phyloP scores from a whole-genome alignment of 2,888 invertebrate species.

The Tuta absoluta region DNA sequence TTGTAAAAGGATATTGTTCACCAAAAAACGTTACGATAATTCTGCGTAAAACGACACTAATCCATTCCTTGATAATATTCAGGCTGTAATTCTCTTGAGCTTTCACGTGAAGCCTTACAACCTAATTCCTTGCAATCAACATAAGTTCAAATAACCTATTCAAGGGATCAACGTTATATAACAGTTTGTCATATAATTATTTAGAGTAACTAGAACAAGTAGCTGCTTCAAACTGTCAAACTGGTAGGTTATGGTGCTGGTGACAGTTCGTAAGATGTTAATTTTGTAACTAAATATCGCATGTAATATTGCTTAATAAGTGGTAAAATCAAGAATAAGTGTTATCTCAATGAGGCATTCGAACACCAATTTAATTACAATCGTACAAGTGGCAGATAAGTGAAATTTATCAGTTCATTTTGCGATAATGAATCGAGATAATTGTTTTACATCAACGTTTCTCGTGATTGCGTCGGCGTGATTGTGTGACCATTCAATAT shows the following conservation, averaged over 20 bases:
- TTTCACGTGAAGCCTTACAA: slow-evolving; percentile 5
- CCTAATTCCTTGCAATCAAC: not conserved
- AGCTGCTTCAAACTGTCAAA: no score
- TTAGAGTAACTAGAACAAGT: no score
- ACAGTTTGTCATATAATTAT: no score
- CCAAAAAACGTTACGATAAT: not conserved
- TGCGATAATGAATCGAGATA: slow-evolving; percentile 18
- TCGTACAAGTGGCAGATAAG: slow-evolving; percentile 17
- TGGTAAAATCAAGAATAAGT: not conserved
- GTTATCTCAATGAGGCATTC: not conserved
- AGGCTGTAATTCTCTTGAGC: not conserved
- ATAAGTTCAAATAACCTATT: not conserved
- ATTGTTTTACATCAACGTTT: slow-evolving; percentile 3
- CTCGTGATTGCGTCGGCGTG: slow-evolving; percentile 3
- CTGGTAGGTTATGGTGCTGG: not conserved
- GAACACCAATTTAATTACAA: slow-evolving; percentile 5
- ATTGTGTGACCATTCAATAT: slow-evolving; percentile 18
- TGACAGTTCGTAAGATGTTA: no score
- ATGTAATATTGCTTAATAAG: not conserved
- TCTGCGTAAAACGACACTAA: not conserved
- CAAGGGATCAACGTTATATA: no score
- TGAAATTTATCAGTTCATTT: slow-evolving; percentile 20
- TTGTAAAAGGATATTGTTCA: no score
- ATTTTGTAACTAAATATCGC: not conserved
- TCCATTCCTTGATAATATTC: not conserved